phyloP scores from a whole-genome alignment of 2,888 invertebrate species.

The Phengaris alcon region DNA sequence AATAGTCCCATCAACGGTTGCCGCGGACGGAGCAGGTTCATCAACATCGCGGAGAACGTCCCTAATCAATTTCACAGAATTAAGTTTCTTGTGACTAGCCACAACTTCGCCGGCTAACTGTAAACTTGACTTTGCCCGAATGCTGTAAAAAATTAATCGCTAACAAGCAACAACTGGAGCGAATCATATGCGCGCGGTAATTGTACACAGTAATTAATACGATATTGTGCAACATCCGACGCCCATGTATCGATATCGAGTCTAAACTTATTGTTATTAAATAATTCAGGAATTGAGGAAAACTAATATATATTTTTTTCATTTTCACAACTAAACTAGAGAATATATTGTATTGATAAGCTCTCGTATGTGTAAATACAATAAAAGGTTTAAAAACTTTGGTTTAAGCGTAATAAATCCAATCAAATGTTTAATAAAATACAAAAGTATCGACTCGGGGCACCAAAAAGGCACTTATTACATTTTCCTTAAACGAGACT shows the following conservation, averaged over 20 bases:
- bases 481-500: no score
- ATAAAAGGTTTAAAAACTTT: no score
- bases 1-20: no score
- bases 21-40: constrained; percentile 29
- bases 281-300: no score
- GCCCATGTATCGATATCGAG: constrained; percentile 40
- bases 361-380: no score
- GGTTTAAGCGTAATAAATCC: no score
- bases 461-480: no score
- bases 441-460: no score
- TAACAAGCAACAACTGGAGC: constrained; percentile 68
- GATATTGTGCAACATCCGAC: constrained; percentile 71
- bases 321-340: no score
- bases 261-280: constrained; percentile 29
- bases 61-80: constrained; percentile 50
- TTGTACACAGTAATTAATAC: constrained; percentile 64
- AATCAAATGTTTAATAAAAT: no score
- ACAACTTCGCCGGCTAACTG: constrained; percentile 69
- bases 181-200: constrained; percentile 70
- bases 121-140: constrained; percentile 60
- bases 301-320: no score
- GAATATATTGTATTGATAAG: no score
- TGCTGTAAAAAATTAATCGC: constrained; percentile 72
- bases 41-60: constrained; percentile 37
- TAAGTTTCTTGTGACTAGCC: constrained; percentile 56